Percentiles rank a stretch among this genome's conserved stretches.
Evolutionary conservation across 2,888 invertebrate genomes (phyloP).

Genomic region (Perithous albicinctus): DNA sequence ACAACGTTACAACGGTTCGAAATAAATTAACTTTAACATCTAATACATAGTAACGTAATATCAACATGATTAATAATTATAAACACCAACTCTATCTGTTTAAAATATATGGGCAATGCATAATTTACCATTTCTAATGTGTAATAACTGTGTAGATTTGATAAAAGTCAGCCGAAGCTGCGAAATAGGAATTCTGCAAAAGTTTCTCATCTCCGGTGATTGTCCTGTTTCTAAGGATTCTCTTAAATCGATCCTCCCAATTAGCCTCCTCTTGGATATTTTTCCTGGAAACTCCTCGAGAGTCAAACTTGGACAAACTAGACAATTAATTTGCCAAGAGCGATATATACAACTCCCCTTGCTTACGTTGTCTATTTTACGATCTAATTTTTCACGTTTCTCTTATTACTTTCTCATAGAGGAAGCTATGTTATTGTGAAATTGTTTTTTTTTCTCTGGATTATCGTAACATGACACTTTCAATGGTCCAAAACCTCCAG

Average conservation of each 20-base stretch:
- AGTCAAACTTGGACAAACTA: constrained; percentile 3
- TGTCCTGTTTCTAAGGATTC: constrained; percentile 20
- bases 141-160: background rate
- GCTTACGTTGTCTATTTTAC: background rate
- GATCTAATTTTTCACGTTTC: background rate
- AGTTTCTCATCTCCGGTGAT: background rate
- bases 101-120: background rate
- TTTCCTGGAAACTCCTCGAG: background rate
- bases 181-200: background rate
- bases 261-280: background rate
- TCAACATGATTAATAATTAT: background rate
- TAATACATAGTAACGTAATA: background rate
- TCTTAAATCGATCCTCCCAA: background rate
- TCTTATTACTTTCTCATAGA: background rate
- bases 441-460: too few relatives aligned
- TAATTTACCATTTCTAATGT: background rate
- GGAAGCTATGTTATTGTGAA: too few relatives aligned
- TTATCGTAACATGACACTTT: too few relatives aligned
- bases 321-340: constrained; percentile 18
- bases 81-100: too few relatives aligned
- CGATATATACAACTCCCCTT: background rate
- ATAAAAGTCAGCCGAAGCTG: background rate
- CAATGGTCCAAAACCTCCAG: too few relatives aligned
- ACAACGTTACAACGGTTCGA: background rate
- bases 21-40: background rate